Evolutionary conservation across 2,888 invertebrate species (phyloP), one percentile per base, ranked within the genome.

Genomic region (Ligdia adustata): DNA sequence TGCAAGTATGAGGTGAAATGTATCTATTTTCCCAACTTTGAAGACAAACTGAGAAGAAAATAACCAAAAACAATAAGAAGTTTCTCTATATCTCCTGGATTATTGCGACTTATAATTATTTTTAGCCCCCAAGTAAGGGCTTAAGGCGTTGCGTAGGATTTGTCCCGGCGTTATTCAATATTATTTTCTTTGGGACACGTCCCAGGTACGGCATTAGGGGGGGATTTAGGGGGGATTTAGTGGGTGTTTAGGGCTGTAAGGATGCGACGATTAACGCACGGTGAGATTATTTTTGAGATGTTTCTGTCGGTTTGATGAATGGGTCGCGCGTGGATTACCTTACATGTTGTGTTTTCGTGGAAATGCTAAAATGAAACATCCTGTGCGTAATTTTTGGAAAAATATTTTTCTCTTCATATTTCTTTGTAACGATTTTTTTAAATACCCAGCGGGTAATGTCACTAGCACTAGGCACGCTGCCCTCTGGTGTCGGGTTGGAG

Each of bases 141-240:
- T 87, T 85, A 84, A 70, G 78, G 82, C 79, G 79, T 79, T 72
- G 72, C 75, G 82, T 72, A 72, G 88, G 86, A 85, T 89, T 87
- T 84, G 84, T 78, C 67, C 70, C 82, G 81, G n/a, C n/a, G n/a
- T 84, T 86, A 85, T 85, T 85, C 85, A 87, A 89, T 89, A 89
- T 88, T 84, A 86, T 86, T 85, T 22, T 81, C 82, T 77, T 69
- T 67, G 67, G 66, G 69, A 62, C 73, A 64, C 74, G 75, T 72
- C 75, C 66, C 79, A 76, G 76, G 79, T 78, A 71, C 26, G 60
- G 78, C 56, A 73, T 79, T 80, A 78, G 72, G 66, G 47, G 74
- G 66, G 47, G 16, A 37, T 49, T 43, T 38, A 37, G 48, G 48
- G 79, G 48, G 46, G 78, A 75, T 79, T 78, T 76, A 37, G 48